Base-by-base conservation (phyloP, 2,113 vertebrate genomes). In the Poecile atricapillus region DNA sequence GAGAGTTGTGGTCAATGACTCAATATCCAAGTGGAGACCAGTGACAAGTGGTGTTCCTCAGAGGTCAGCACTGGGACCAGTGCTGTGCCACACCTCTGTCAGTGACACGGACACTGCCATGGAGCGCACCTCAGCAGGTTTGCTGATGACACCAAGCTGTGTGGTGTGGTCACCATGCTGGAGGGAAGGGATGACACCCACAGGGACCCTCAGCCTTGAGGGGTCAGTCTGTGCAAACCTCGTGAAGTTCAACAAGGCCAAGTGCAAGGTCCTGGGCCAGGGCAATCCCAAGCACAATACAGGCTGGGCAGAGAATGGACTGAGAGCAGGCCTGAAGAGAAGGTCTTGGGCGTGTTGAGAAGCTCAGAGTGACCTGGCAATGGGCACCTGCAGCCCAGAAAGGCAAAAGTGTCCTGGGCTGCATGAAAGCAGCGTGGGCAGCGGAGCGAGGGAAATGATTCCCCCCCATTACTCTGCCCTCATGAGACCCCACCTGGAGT, bases 1-100 rank as follows among this genome's bases (percentile, higher is more conserved):
- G 18, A 44, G 37, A 6, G 13, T 7, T 39, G 52, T 50, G 20
- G 16, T 21, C 44, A 59, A 28, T 5, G 27, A 59, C 23, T 33
- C 0, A 0, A 44, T 33, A 20, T 39, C 23, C 60, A n/a, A 16
- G 13, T 28, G 39, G 27, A 65, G 44, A 15, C 16, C 52, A 44
- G 44, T 22, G 27, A 49, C 12, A 43, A 37, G 7, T 5, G 15
- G 8, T 33, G 44, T 1, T 30, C 59, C 13, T 16, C 22, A 58
- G 44, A 21, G 35, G 11, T 23, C 11, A 1, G 20, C 2, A 23
- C 1, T 20, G 47, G 55, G 8, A 62, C 23, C 0, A 1, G 41
- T 0, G 0, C 20, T 10, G 23, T 24, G 65, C 14, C n/a, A n/a
- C 41, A 16, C 3, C 33, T 24, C 5, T 19, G 19, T 16, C 10